These are phyloP conservation scores for Physella acuta DNA, from an alignment of 1,140 invertebrate species.

Conservation along the genomic window DNA sequence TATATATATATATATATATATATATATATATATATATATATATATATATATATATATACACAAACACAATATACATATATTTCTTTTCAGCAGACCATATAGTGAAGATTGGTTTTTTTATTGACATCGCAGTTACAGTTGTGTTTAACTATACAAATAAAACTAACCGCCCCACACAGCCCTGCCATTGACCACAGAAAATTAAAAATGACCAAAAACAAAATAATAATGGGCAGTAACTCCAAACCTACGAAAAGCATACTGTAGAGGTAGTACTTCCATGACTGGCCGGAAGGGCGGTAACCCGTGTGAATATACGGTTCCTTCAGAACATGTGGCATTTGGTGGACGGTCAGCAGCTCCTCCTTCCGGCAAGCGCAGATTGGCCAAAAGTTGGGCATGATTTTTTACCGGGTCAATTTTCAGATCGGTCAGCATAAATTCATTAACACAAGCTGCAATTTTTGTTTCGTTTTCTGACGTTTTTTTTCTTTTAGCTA, in stretches of 20 bases:
- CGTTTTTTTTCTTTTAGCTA: too few species aligned
- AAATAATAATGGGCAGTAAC: not conserved
- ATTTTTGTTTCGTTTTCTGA: too few species aligned
- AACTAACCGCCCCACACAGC: not conserved
- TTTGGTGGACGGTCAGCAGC: slow-evolving; percentile 32
- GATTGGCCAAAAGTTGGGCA: too few species aligned
- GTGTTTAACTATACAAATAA: not conserved
- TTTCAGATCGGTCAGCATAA: too few species aligned
- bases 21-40: not conserved
- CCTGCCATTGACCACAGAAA: not conserved
- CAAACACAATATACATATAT: not conserved
- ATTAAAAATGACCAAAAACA: not conserved
- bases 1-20: not conserved
- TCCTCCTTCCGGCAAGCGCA: not conserved
- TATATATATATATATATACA: not conserved
- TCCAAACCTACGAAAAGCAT: slow-evolving; percentile 37
- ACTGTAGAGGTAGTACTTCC: slow-evolving; percentile 52
- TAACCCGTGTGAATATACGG: slow-evolving; percentile 51
- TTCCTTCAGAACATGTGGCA: slow-evolving; percentile 46
- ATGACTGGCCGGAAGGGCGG: slow-evolving; percentile 43
- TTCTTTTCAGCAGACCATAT: not conserved
- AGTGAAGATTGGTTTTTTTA: too few species aligned
- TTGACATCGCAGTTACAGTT: too few species aligned
- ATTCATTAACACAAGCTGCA: too few species aligned
- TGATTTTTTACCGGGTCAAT: too few species aligned